Evolutionary conservation across 1,140 invertebrate genomes (phyloP).

Genomic region (Notospermus geniculatus): DNA sequence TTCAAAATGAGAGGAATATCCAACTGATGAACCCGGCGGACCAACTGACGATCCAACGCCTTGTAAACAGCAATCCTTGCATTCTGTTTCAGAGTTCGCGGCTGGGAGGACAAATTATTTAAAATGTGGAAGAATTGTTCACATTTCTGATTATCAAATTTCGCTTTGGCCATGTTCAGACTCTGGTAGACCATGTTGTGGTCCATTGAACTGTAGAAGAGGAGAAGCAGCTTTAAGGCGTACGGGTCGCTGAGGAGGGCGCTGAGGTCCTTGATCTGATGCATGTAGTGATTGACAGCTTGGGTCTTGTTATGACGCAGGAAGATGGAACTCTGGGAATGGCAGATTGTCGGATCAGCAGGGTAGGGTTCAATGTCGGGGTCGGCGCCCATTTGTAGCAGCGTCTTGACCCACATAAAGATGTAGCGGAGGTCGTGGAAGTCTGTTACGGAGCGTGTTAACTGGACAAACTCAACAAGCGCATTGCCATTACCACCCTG

Average conservation of each 20-base stretch:
- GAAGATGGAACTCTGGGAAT: conserved; percentile 52
- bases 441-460: conserved; percentile 28
- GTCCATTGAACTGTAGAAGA: conserved; percentile 51
- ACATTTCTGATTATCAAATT: conserved; percentile 29
- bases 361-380: conserved; percentile 51
- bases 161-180: conserved; percentile 35
- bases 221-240: conserved; percentile 35
- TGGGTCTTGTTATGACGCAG: conserved; percentile 46
- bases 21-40: conserved; percentile 31
- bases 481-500: conserved; percentile 38
- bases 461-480: conserved; percentile 42
- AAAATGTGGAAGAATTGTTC: conserved; percentile 32
- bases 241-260: conserved; percentile 30
- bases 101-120: conserved; percentile 36
- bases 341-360: conserved; percentile 49
- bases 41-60: conserved; percentile 35
- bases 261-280: conserved; percentile 35
- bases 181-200: conserved; percentile 42
- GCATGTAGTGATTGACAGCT: conserved; percentile 44
- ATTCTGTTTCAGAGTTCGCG: conserved; percentile 42
- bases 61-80: conserved; percentile 47
- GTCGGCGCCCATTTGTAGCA: conserved; percentile 49
- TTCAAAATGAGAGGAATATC: conserved; percentile 42
- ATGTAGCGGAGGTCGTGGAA: conserved; percentile 36
- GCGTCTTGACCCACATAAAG: conserved; percentile 40